A percentile compares a stretch with the other conserved stretches of the same genome.
phyloP scores from a whole-genome alignment of 2,113 vertebrate species.

The Rhea americana region DNA sequence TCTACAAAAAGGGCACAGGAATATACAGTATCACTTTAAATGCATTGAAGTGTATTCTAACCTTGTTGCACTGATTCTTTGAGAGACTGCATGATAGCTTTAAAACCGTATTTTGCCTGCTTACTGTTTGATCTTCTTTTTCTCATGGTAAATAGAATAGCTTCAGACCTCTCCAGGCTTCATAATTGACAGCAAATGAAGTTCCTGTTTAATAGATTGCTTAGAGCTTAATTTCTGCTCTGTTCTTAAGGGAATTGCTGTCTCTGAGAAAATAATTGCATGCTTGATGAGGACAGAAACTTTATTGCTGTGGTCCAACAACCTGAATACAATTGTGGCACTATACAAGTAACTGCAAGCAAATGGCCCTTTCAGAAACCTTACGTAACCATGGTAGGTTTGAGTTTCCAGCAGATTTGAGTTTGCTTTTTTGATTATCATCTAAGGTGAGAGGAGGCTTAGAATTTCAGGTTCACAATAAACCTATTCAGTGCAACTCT shows the following conservation, averaged over 20 bases:
- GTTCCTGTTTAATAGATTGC: constrained; percentile 26
- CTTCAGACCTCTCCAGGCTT: constrained; percentile 25
- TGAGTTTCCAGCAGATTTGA: constrained; percentile 77
- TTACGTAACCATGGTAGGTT: constrained; percentile 75
- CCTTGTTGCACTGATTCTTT: neutral
- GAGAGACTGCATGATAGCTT: neutral
- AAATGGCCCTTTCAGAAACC: constrained; percentile 69
- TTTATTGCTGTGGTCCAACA: constrained; percentile 57
- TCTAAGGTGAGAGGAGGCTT: constrained; percentile 75
- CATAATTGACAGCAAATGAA: constrained; percentile 5
- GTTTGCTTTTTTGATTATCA: constrained; percentile 77
- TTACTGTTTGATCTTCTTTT: constrained; percentile 35
- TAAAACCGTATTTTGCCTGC: neutral
- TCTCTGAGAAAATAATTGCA: constrained; percentile 56
- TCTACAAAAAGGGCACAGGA: constrained; percentile 29
- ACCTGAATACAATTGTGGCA: constrained; percentile 62
- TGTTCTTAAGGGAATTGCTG: constrained; percentile 47
- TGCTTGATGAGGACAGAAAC: constrained; percentile 50
- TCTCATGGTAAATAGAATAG: constrained; percentile 46
- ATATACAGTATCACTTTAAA: constrained; percentile 55
- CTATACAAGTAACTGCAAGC: constrained; percentile 63
- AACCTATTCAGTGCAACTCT: constrained; percentile 69
- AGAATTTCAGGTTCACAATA: constrained; percentile 79
- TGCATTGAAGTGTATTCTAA: neutral
- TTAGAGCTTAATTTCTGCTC: constrained; percentile 49